These are phyloP conservation scores for Perodicticus potto DNA, from an alignment of 2,797 vertebrate genomes.

Conservation along the genomic window DNA sequence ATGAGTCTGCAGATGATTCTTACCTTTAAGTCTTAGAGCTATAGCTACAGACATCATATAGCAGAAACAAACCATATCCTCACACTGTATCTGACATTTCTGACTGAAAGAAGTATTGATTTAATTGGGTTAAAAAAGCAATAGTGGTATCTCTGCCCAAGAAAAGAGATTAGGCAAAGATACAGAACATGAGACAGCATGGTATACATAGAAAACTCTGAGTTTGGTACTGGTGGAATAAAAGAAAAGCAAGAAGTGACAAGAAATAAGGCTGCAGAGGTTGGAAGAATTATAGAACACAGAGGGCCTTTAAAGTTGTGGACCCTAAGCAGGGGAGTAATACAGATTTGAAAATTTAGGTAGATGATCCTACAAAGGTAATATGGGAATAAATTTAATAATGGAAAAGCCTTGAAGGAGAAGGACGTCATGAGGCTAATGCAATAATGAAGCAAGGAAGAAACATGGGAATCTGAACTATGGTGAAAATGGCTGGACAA, in stretches of 20 bases:
- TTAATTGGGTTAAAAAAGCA: constrained; percentile 24
- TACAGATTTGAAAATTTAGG: background rate
- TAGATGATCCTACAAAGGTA: background rate
- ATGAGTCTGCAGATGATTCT: background rate
- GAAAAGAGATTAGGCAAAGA: background rate
- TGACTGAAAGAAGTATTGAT: background rate
- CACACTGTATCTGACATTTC: background rate
- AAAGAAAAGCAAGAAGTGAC: background rate
- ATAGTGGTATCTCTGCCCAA: background rate
- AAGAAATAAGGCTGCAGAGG: background rate
- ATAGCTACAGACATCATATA: background rate
- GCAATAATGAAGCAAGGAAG: background rate
- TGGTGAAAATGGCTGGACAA: background rate
- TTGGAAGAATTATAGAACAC: background rate
- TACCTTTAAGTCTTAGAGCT: background rate
- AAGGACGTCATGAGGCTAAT: background rate
- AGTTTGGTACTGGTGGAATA: background rate
- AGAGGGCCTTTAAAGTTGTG: background rate
- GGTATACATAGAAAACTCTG: background rate
- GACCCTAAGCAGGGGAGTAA: background rate
- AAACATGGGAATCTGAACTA: background rate
- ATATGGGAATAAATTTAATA: background rate
- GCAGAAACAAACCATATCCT: background rate
- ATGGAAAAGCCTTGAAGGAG: background rate
- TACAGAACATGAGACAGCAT: background rate